Base-by-base conservation (phyloP, 2,888 invertebrate genomes). In the Lithophane leautieri region DNA sequence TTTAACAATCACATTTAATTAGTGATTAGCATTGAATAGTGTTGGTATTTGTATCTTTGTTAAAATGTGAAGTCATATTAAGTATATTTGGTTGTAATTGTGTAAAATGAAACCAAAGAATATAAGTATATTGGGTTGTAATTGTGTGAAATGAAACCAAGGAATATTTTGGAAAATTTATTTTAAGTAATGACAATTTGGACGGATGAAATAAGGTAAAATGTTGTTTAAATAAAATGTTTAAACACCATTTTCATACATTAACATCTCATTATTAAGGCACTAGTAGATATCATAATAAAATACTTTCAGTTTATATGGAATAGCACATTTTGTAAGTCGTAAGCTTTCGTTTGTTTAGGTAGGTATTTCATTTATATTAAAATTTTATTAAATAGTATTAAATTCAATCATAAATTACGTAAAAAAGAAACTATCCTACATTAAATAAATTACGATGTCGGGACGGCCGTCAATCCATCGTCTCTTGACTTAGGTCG, bases 401-500 rank as follows among this genome's bases (percentile, higher is more conserved):
- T 94, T 94, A 94, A 82, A 92, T 93, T 94, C 92, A 91, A 93
- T 91, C 93, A 96, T 96, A 96, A 96, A 95, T 96, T 94, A 95
- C 90, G 91, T 95, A 93, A 93, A 95, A 94, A 94, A 91, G 91
- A 92, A 93, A 92, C 93, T 95, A 94, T 81, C 72, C 95, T 96
- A 96, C 92, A 91, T 94, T 94, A 92, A 96, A 96, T 96, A 96
- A 96, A 96, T 96, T 96, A 96, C 96, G 96, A 95, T 95, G 94
- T 95, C 94, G 96, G 96, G 96, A 96, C 96, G 95, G 96, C 96
- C 96, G 96, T 95, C 94, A 94, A 94, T 95, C 93, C 94, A 96
- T 95, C 95, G 95, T 94, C 94, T 93, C 94, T 94, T 96, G 96
- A 96, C 96, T 96, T 95, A 96, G 95, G 96, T 96, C 96, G 96